Percentiles rank a stretch among this genome's conserved stretches.
Evolutionary conservation across 2,797 vertebrate genomes (phyloP).

Genomic region (Enteromius viviparus): DNA sequence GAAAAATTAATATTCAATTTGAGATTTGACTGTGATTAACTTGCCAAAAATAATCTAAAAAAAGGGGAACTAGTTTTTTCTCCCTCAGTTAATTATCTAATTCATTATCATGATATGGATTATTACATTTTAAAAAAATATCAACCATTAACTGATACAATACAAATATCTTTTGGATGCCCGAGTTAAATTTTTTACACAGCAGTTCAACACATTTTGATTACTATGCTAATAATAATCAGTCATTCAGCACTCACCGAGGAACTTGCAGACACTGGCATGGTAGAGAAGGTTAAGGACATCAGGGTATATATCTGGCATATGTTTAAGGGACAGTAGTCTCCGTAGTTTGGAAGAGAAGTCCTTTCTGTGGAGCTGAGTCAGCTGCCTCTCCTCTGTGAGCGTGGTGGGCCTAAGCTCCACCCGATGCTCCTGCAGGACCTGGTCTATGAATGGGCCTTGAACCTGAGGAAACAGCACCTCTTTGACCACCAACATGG

Average conservation of each 20-base stretch:
- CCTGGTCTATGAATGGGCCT: constrained; percentile 83
- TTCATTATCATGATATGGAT: not conserved
- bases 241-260: constrained; percentile 80
- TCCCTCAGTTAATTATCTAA: not conserved
- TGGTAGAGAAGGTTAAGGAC: constrained; percentile 89
- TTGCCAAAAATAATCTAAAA: not conserved
- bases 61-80: not conserved
- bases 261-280: constrained; percentile 80
- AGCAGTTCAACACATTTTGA: not conserved
- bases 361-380: constrained; percentile 83
- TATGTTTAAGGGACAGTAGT: constrained; percentile 90
- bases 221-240: not conserved
- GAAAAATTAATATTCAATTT: not conserved
- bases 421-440: constrained; percentile 91
- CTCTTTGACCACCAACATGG: constrained; percentile 94
- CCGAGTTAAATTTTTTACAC: not conserved
- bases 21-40: not conserved
- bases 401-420: constrained; percentile 93
- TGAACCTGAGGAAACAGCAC: constrained; percentile 87
- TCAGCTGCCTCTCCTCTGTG: constrained; percentile 90
- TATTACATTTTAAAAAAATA: not conserved
- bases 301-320: constrained; percentile 89
- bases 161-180: not conserved
- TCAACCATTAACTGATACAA: not conserved
- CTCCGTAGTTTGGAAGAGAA: constrained; percentile 91